Percentiles rank a stretch among this genome's conserved stretches.
phyloP scores from a whole-genome alignment of 2,113 vertebrate genomes.

The Bubo scandiacus region DNA sequence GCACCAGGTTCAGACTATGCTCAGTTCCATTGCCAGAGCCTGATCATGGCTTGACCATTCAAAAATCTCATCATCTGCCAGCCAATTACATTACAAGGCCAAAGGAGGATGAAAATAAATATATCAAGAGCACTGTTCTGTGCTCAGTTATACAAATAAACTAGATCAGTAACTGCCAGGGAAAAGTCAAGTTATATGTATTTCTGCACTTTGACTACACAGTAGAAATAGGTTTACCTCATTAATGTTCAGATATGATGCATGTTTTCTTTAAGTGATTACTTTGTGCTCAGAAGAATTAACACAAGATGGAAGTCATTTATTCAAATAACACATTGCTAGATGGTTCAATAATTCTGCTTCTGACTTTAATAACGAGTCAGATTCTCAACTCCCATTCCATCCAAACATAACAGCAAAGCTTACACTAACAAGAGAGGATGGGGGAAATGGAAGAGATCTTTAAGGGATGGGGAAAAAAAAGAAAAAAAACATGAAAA shows the following conservation, averaged over 20 bases:
- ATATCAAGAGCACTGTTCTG: background rate
- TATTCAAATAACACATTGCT: background rate
- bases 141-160: background rate
- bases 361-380: background rate
- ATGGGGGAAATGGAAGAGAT: background rate
- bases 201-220: background rate
- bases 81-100: background rate
- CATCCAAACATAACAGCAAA: background rate
- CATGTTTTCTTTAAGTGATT: background rate
- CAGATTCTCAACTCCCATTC: background rate
- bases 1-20: background rate
- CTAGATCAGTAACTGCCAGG: background rate
- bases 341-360: background rate
- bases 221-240: background rate
- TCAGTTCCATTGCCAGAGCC: background rate
- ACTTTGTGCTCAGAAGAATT: background rate
- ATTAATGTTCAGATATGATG: background rate
- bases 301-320: background rate
- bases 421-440: background rate
- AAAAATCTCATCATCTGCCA: background rate
- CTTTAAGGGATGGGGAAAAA: accelerated
- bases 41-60: background rate
- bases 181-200: background rate
- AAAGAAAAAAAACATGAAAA: accelerated
- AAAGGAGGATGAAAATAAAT: background rate